Base-by-base conservation (phyloP, 1,140 invertebrate species). In the Scaptomyza montana region DNA sequence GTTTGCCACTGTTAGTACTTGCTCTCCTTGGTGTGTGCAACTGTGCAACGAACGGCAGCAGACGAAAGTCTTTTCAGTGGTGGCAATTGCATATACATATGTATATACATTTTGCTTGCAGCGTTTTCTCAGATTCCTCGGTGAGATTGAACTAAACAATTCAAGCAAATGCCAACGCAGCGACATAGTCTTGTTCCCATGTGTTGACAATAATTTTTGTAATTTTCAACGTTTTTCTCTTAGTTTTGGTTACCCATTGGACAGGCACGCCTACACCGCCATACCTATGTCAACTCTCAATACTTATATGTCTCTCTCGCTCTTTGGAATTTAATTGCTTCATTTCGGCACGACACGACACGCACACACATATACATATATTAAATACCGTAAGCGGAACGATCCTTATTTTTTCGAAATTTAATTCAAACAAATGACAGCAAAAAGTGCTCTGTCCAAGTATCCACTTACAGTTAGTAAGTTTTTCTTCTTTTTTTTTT, bases 381-480 rank as follows among this genome's bases (percentile, higher is more conserved):
- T 36, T 33, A n/a, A 46, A 30, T 50, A 55, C 43, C 59, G 33
- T 63, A 16, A 21, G 51, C 65, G 43, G 50, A 73, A 67, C 56
- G 76, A 76, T 80, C 78, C 78, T 74, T 64, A 61, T 50, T 46
- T 56, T 30, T 45, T 41, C n/a, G 28, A 81, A 78, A 86, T 86
- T 86, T 86, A 86, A 86, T 86, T 62, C 78, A 53, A 85, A 72
- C 81, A 81, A 86, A 87, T 86, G 81, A 87, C 77, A 82, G 46
- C 41, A 47, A 30, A 56, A 75, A 84, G 79, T 84, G 79, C 50
- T 56, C 47, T 50, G 30, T 53, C 56, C 41, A 72, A 86, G 81
- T 86, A 78, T 86, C 81, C 78, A 81, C 78, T 86, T 87, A 75
- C 81, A 82, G 46, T 55, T 33, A 43, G 45, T 50, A 9, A 36